Conservation (phyloP, 2,113 vertebrate species). For the Haemorhous mexicanus region DNA sequence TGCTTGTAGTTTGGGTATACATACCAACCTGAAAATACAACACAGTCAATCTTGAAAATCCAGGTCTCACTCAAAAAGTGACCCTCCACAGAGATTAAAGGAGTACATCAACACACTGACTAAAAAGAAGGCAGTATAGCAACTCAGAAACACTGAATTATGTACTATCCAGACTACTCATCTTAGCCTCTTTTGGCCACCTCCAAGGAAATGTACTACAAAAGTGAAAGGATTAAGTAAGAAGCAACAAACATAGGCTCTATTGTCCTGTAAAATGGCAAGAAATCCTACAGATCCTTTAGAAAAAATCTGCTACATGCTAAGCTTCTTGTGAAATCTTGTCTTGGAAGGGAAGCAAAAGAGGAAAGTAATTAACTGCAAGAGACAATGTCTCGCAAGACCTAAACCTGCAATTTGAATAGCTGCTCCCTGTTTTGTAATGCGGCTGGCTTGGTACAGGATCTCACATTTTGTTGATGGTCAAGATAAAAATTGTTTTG, state of each 20-base stretch:
- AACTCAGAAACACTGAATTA: neutral
- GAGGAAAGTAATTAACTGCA: neutral
- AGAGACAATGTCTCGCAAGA: neutral
- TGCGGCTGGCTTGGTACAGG: neutral
- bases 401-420: neutral
- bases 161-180: neutral
- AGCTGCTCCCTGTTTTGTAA: neutral
- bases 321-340: neutral
- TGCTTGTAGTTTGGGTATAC: neutral
- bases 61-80: neutral
- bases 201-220: neutral
- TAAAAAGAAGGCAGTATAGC: neutral
- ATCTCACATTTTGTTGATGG: neutral
- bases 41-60: neutral
- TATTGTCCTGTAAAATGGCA: neutral
- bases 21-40: neutral
- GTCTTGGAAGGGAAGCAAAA: neutral
- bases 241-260: neutral
- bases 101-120: neutral
- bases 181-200: neutral
- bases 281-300: neutral
- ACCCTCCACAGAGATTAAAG: neutral
- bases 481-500: neutral
- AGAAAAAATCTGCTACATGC: neutral
- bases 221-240: neutral